Evolutionary conservation across 2,797 vertebrate genomes (phyloP), one percentile per base, ranked within the genome.

Genomic region (Buceros bicornis): DNA sequence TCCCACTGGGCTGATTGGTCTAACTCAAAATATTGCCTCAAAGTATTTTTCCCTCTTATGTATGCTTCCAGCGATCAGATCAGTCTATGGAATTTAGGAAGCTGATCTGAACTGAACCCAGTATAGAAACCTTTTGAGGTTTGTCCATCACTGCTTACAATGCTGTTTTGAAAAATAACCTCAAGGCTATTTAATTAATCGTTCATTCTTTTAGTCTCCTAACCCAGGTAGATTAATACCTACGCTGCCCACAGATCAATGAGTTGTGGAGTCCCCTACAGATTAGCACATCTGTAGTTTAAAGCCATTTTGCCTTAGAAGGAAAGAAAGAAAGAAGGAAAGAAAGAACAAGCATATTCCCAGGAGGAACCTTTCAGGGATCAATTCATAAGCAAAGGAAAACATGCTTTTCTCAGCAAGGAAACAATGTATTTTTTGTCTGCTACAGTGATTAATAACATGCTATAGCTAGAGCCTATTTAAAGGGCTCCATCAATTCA

Each of bases 371-470:
- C 53, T 95, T 87, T 82, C 77, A 90, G 87, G 78, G 90, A 97
- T 98, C 97, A 96, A 96, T 97, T 98, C 97, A 96, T 97, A 98
- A 96, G 82, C 88, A 90, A 97, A 98, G 90, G 70, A 96, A 97
- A 97, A 97, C 95, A 97, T 96, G 94, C 93, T 96, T 95, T 97
- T 97, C 96, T 98, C 96, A 98, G 97, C 97, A 97, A 98, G 89
- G 91, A 96, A 97, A 95, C 90, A 40, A 82, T 89, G 79, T 54
- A 70, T 25, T 65, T 93, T 97, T 95, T 96, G 90, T 95, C 96
- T 96, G 66, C 82, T 93, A 43, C 74, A 60, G 66, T 97, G 97
- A 98, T 97, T 98, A 98, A 97, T 97, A 96, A 76, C 5, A 0
- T 26, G 37, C 74, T 78, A 42, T 51, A 87, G 60, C 70, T 70